Evolutionary conservation across 2,113 vertebrate species (phyloP).

Genomic region (Martes martes): DNA sequence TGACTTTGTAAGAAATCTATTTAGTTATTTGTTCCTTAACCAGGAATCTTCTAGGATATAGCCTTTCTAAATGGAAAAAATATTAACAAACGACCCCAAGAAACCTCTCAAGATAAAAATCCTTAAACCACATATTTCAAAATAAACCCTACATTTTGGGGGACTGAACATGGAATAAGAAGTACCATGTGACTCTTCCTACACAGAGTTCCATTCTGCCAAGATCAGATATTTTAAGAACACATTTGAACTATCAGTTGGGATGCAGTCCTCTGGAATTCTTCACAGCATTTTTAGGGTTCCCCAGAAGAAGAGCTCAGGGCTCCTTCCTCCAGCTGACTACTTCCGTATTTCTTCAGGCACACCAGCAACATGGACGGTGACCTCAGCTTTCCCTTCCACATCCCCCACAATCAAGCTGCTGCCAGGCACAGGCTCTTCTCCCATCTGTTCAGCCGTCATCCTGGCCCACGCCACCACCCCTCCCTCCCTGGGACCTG

Average conservation of each 20-base stretch:
- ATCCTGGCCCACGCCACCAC: neutral
- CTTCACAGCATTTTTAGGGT: neutral
- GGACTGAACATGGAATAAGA: conserved; percentile 9
- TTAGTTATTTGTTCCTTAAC: conserved; percentile 7
- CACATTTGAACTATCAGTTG: neutral
- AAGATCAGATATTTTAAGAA: conserved; percentile 63
- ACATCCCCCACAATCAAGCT: too few relatives aligned
- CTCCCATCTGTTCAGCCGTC: neutral
- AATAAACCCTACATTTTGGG: conserved; percentile 44
- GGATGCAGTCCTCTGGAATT: neutral
- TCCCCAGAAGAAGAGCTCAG: neutral
- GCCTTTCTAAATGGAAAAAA: neutral
- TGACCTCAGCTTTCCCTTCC: neutral
- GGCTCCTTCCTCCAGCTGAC: neutral
- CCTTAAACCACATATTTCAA: conserved; percentile 43
- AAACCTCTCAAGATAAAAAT: conserved; percentile 29
- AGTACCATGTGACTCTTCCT: conserved; percentile 42
- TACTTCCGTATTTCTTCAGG: neutral
- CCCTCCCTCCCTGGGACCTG: neutral
- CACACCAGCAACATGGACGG: neutral
- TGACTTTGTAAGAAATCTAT: neutral
- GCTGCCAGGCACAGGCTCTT: neutral
- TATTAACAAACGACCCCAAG: conserved; percentile 22
- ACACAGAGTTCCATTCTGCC: conserved; percentile 52
- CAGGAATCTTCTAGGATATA: neutral